phyloP scores from a whole-genome alignment of 2,888 invertebrate species.

The Tipula vernalis region DNA sequence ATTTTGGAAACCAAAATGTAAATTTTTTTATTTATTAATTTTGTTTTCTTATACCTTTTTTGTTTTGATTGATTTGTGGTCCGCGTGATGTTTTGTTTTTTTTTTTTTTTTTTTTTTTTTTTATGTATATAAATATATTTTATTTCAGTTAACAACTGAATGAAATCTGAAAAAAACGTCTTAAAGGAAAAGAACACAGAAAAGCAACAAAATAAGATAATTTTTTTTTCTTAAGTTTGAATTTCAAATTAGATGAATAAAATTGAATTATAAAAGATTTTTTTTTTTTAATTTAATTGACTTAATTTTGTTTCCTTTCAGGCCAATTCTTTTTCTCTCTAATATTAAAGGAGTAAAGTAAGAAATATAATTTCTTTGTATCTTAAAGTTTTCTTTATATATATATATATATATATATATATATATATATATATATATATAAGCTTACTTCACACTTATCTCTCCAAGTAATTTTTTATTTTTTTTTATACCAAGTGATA shows the following conservation, averaged over 20 bases:
- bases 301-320: background rate
- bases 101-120: no score
- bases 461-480: background rate
- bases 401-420: no score
- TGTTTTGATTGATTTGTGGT: background rate
- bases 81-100: background rate
- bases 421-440: no score
- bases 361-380: background rate
- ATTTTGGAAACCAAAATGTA: background rate
- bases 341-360: background rate
- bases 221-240: background rate
- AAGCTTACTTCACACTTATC: background rate
- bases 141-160: background rate
- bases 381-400: background rate
- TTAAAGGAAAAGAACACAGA: background rate
- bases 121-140: background rate
- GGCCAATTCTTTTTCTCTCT: background rate
- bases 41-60: background rate
- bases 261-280: background rate
- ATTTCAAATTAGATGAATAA: background rate
- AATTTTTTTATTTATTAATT: background rate
- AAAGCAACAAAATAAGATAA: background rate
- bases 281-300: background rate
- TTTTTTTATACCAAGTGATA: background rate
- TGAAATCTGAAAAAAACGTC: background rate